Evolutionary conservation across 2,797 vertebrate species (phyloP).

Genomic region (Huso huso): DNA sequence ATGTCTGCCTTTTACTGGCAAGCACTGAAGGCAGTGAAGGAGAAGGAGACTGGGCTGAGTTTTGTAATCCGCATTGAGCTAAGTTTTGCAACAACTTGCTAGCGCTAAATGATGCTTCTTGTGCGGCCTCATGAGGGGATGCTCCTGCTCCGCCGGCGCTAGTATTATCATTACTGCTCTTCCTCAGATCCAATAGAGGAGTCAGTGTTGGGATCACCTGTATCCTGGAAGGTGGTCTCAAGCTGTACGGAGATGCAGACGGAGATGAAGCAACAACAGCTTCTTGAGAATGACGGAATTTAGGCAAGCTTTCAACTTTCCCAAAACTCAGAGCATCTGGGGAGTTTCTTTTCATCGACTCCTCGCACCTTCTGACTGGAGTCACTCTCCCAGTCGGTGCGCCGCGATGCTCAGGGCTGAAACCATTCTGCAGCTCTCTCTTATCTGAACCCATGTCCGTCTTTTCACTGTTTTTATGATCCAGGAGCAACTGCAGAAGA

Average conservation of each 20-base stretch:
- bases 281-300: slow-evolving; percentile 46
- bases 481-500: slow-evolving; percentile 89
- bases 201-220: slow-evolving; percentile 51
- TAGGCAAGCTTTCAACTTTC: slow-evolving; percentile 34
- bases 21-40: slow-evolving; percentile 33
- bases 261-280: slow-evolving; percentile 52
- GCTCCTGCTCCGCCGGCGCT: slow-evolving; percentile 52
- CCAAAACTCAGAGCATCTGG: slow-evolving; percentile 38
- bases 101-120: slow-evolving; percentile 83
- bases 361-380: slow-evolving; percentile 44
- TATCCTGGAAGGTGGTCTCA: slow-evolving; percentile 54
- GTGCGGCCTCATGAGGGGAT: slow-evolving; percentile 60
- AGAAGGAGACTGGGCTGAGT: slow-evolving; percentile 48
- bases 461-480: slow-evolving; percentile 82
- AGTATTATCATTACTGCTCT: slow-evolving; percentile 25
- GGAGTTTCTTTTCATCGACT: slow-evolving; percentile 48
- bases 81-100: slow-evolving; percentile 95
- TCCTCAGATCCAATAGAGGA: slow-evolving; percentile 58
- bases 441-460: slow-evolving; percentile 58
- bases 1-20: slow-evolving; percentile 54
- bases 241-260: slow-evolving; percentile 66
- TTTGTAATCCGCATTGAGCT: slow-evolving; percentile 79
- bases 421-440: slow-evolving; percentile 63
- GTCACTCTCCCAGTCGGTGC: slow-evolving; percentile 45
- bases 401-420: slow-evolving; percentile 44